phyloP scores from a whole-genome alignment of 2,797 vertebrate species.

The Sebastes cheni region DNA sequence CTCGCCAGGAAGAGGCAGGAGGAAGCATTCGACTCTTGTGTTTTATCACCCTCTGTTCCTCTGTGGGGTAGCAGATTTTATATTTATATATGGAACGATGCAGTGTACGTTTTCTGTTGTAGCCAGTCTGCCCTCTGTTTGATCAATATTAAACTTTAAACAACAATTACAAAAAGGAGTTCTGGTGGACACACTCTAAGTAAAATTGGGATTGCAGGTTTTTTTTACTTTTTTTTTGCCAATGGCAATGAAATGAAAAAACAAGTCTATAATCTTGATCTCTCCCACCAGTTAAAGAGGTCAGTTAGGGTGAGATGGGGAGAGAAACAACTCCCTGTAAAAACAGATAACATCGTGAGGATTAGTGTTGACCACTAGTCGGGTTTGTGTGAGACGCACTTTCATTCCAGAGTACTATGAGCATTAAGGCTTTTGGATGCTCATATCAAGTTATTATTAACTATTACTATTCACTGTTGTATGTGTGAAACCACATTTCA shows the following conservation, averaged over 20 bases:
- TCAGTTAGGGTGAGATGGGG: slow-evolving; percentile 12
- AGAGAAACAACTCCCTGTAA: slow-evolving; percentile 18
- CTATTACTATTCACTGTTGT: background rate
- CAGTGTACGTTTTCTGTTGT: background rate
- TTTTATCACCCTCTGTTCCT: background rate
- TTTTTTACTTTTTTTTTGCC: background rate
- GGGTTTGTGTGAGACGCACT: slow-evolving; percentile 13
- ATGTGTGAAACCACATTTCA: background rate
- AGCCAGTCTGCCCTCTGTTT: background rate
- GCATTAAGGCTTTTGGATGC: slow-evolving; percentile 21
- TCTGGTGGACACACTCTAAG: background rate
- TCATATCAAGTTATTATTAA: slow-evolving; percentile 20
- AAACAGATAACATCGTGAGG: slow-evolving; percentile 38
- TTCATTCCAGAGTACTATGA: background rate
- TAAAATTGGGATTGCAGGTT: background rate
- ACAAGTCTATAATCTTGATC: slow-evolving; percentile 25
- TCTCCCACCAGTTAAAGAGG: slow-evolving; percentile 8
- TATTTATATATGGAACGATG: background rate
- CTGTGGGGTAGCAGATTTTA: background rate
- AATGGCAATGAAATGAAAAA: background rate
- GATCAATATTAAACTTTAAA: background rate
- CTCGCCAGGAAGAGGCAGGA: background rate
- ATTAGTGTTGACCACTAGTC: slow-evolving; percentile 28
- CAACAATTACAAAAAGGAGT: background rate
- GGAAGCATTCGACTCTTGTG: background rate